Conservation (phyloP, 2,888 invertebrate genomes). For the Epinotia ramella region DNA sequence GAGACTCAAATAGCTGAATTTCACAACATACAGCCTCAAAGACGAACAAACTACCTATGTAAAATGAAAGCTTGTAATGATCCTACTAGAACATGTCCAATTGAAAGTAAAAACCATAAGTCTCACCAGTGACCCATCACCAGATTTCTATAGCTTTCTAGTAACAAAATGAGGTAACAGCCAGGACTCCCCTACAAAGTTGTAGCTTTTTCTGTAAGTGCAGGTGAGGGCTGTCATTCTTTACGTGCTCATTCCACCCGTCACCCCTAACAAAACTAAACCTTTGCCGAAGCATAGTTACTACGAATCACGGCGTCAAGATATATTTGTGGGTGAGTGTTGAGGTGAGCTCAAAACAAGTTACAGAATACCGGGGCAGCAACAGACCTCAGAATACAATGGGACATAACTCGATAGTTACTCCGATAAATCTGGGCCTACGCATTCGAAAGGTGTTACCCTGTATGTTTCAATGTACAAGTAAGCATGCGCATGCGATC, state of each 20-base stretch:
- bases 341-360: too few relatives aligned
- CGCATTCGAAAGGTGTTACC: constrained; percentile 59
- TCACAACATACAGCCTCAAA: not conserved
- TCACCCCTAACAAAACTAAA: too few relatives aligned
- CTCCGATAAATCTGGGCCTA: constrained; percentile 65
- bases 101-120: constrained; percentile 26
- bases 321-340: too few relatives aligned
- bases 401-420: constrained; percentile 63
- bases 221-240: not conserved
- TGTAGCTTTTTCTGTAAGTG: constrained; percentile 1
- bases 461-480: constrained; percentile 48
- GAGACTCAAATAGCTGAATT: not conserved
- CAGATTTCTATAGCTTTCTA: constrained; percentile 57
- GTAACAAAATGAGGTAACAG: not conserved
- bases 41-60: not conserved
- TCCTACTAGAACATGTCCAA: constrained; percentile 23
- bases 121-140: constrained; percentile 59
- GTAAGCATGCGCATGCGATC: constrained; percentile 60
- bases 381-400: constrained; percentile 64
- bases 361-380: too few relatives aligned
- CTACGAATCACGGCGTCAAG: too few relatives aligned
- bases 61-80: constrained; percentile 16
- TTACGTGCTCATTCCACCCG: too few relatives aligned
- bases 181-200: not conserved
- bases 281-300: too few relatives aligned